Base-by-base conservation (phyloP, 2,888 invertebrate species). In the Ormyrus nitidulus region DNA sequence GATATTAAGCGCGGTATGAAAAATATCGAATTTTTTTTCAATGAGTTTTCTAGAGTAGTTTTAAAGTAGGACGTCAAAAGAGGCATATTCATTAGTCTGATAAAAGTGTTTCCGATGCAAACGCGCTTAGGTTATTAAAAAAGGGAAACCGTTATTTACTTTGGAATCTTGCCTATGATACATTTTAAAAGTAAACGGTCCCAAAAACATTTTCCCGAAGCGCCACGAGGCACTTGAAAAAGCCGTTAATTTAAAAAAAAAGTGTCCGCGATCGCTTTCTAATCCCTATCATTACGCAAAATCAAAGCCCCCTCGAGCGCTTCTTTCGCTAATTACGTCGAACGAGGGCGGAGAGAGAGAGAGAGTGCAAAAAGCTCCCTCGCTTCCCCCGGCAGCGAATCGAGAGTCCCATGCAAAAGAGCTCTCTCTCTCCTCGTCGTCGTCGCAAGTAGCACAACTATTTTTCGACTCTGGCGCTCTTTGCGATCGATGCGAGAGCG, bases 391-490 rank as follows among this genome's bases (percentile, higher is more conserved):
- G 19, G 61, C 34, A 70, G 54, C 54, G 71, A 51, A 49, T 13
- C 59, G 53, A 53, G 34, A 34, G 61, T 6, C 19, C 34, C 75
- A 6, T 11, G 51, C 59, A 49, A 49, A 58, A 56, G 13, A 34
- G 34, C 34, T 34, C 19, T 19, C 19, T 19, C 19, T 19, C 19
- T 19, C 19, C 34, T 34, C 34, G 2, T 34, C 34, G 34, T 4
- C 34, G 34, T 34, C 34, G 51, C 19, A 56, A 79, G 61, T 68
- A 58, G 69, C 49, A 59, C 64, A 74, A 81, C 62, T 80, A 73
- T 77, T 80, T 80, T 80, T 80, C 69, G 51, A 66, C 62, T 11
- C 48, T 34, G 61, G 2, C 9, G 44, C 68, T 34, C 44, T 1
- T 61, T 13, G 64, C 51, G 51, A 7, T 59, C 62, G 76, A 75